Percentiles rank a stretch among this genome's conserved stretches.
These are phyloP conservation scores for Squalus acanthias DNA, from an alignment of 2,797 vertebrate genomes.

Conservation along the genomic window DNA sequence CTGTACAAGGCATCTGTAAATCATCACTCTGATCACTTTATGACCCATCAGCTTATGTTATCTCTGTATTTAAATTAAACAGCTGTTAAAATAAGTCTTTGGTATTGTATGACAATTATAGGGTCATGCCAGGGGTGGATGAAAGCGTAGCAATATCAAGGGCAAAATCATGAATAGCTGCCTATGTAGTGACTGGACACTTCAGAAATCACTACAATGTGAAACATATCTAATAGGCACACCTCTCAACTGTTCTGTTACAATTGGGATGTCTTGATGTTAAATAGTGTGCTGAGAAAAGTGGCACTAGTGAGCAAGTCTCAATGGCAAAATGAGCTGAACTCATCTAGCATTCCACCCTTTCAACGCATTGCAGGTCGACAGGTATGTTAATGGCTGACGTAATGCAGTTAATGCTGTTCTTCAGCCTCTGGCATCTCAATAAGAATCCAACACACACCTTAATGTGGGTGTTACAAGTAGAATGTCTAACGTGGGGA, in stretches of 20 bases:
- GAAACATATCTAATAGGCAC: not conserved
- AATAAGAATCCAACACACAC: not conserved
- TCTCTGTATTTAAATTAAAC: not conserved
- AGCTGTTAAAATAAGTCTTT: not conserved
- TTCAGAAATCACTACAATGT: not conserved
- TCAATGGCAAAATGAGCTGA: too few species aligned
- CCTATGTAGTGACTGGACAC: not conserved
- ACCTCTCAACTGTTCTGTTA: too few species aligned
- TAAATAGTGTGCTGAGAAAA: too few species aligned
- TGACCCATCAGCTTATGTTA: not conserved
- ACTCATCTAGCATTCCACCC: too few species aligned
- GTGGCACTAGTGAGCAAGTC: too few species aligned
- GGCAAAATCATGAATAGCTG: not conserved
- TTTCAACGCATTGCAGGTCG: too few species aligned
- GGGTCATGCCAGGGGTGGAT: not conserved
- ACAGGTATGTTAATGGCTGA: too few species aligned
- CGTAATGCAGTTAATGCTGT: not conserved
- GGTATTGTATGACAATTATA: not conserved
- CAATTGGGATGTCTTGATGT: too few species aligned
- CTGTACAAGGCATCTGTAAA: not conserved
- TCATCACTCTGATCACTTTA: not conserved
- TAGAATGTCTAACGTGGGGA: not conserved
- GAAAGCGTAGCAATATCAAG: not conserved
- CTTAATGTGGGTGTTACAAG: not conserved
- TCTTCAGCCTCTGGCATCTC: not conserved